phyloP scores from a whole-genome alignment of 2,113 vertebrate species.

The Micromys minutus region DNA sequence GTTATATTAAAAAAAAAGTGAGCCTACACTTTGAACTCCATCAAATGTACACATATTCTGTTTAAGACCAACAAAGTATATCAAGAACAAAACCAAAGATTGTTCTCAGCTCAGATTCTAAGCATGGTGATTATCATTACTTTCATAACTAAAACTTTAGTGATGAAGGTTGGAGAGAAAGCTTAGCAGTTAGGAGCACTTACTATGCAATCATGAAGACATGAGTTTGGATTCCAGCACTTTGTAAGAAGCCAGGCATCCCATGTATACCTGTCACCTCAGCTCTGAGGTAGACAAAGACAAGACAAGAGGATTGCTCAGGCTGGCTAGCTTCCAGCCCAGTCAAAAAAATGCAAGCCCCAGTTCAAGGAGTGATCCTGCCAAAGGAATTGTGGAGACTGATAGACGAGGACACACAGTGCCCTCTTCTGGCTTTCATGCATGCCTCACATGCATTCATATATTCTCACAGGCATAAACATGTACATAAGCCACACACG shows the following conservation, averaged over 20 bases:
- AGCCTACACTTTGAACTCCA: background rate
- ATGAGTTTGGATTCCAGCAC: background rate
- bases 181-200: background rate
- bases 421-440: background rate
- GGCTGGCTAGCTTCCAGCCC: background rate
- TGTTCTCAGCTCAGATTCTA: constrained; percentile 18
- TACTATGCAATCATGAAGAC: background rate
- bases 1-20: background rate
- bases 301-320: background rate
- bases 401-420: background rate
- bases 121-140: constrained; percentile 11
- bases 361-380: background rate
- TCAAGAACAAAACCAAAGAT: constrained; percentile 41
- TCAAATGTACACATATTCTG: background rate
- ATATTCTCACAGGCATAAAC: background rate
- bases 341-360: background rate
- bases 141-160: constrained; percentile 39
- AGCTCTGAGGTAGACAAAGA: background rate
- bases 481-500: background rate
- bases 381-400: background rate
- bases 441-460: background rate
- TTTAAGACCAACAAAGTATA: constrained; percentile 33
- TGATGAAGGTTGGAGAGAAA: background rate
- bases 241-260: background rate
- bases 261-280: background rate